Evolutionary conservation across 92 coral and sea anemone genomes (phyloP), one percentile per base, ranked within the genome.

Genomic region (Metridium senile): DNA sequence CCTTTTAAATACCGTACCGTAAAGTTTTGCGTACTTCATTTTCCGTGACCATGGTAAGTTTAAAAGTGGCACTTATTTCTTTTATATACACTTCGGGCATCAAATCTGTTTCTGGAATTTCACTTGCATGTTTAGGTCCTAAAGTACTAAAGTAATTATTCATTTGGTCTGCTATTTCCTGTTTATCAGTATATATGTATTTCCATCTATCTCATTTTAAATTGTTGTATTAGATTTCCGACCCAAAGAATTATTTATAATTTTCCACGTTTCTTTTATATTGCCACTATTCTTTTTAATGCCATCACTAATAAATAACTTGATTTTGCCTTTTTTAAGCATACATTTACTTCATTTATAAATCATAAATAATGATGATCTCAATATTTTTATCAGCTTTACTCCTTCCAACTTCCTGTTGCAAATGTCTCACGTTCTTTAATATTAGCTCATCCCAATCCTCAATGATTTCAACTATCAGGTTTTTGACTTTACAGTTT

Each of bases 91-190:
- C 75, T 30, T 70, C 75, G n/a, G 76, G 76, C 46, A 26, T 13
- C 11, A 2, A 0, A 45, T 49, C 46, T 51, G 76, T 72, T 51
- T 54, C 65, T 72, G 65, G 76, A 28, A 72, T 72, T 72, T 72
- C 76, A 52, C 22, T 23, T 26, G 87, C 87, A 57, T 75, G 68
- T 54, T 76, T 70, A 0, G 77, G 62, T 33, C 87, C 87, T 28
- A 75, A 22, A 26, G 66, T 21, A 20, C 49, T 18, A 65, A 83
- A 83, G 26, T 75, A 76, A 33, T 25, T n/a, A 69, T 83, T 74
- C 31, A 83, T 49, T 63, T 33, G 32, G 21, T 46, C 65, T 33
- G 58, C 71, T 25, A 74, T 54, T 17, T 74, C 70, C 54, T 33
- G 70, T 25, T 46, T 56, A 58, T 62, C 56, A 29, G 80, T 22